Evolutionary conservation across 2,797 vertebrate genomes (phyloP).

Genomic region (Sarcoramphus papa): DNA sequence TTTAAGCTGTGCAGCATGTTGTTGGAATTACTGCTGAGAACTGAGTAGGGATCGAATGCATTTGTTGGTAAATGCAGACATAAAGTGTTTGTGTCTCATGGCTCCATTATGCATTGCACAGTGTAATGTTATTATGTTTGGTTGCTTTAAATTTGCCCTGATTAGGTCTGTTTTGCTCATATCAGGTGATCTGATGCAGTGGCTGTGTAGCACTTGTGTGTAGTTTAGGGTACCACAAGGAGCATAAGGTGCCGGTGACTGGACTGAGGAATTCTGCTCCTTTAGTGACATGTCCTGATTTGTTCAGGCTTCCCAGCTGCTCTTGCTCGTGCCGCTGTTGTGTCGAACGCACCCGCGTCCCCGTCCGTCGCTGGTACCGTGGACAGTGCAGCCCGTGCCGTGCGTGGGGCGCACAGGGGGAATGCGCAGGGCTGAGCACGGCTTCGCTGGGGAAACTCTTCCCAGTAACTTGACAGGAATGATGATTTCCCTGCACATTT

Average conservation of each 20-base stretch:
- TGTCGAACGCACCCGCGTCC: background rate
- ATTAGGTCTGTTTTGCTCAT: conserved; percentile 33
- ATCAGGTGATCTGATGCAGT: conserved; percentile 60
- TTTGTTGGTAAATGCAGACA: conserved; percentile 39
- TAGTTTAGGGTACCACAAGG: conserved; percentile 50
- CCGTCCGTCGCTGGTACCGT: background rate
- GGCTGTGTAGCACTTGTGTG: conserved; percentile 49
- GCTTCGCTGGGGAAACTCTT: conserved; percentile 44
- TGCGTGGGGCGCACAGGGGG: conserved; percentile 46
- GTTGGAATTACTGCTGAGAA: conserved; percentile 19
- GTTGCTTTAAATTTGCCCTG: conserved; percentile 38
- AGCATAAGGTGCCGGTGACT: background rate
- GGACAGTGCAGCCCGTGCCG: conserved; percentile 60
- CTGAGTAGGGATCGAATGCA: conserved; percentile 27
- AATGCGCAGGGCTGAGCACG: background rate
- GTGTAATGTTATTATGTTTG: conserved; percentile 1
- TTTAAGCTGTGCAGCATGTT: conserved; percentile 14
- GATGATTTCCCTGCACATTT: background rate
- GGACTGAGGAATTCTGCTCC: background rate
- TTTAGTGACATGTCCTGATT: background rate
- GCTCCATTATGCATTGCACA: conserved; percentile 46
- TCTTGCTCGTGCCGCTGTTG: background rate
- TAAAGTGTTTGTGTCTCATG: conserved; percentile 5
- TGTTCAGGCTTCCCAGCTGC: background rate
- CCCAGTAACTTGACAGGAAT: conserved; percentile 36